Percentiles rank a stretch among this genome's conserved stretches.
Conservation (phyloP, 2,797 vertebrate species). For the Labroides dimidiatus region DNA sequence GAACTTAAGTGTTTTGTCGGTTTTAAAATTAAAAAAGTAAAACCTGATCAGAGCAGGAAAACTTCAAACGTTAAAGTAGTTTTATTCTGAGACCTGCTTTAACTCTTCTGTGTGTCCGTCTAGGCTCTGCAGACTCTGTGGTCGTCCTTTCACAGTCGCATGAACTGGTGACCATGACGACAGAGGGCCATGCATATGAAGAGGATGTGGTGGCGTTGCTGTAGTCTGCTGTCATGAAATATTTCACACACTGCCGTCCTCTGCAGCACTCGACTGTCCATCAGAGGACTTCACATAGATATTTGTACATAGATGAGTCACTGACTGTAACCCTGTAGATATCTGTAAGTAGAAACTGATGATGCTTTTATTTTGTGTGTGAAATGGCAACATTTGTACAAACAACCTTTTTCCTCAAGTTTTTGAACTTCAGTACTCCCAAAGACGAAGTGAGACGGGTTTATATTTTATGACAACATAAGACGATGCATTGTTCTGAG, state of each 20-base stretch:
- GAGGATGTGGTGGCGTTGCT: slow-evolving; percentile 86
- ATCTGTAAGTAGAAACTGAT: slow-evolving; percentile 70
- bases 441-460: slow-evolving; percentile 79
- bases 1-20: slow-evolving; percentile 14
- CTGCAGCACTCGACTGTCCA: slow-evolving; percentile 25
- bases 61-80: neutral
- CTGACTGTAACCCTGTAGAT: slow-evolving; percentile 71
- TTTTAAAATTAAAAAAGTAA: slow-evolving; percentile 19
- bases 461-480: slow-evolving; percentile 53
- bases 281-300: slow-evolving; percentile 37
- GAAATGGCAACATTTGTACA: slow-evolving; percentile 67
- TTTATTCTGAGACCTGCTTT: neutral
- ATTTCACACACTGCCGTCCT: slow-evolving; percentile 22
- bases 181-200: slow-evolving; percentile 80
- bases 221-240: slow-evolving; percentile 51
- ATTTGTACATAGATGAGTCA: slow-evolving; percentile 67
- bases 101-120: neutral
- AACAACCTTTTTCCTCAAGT: slow-evolving; percentile 54
- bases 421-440: slow-evolving; percentile 65
- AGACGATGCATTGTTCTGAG: slow-evolving; percentile 32
- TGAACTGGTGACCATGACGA: slow-evolving; percentile 86
- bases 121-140: slow-evolving; percentile 83
- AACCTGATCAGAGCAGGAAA: slow-evolving; percentile 1
- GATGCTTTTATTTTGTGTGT: slow-evolving; percentile 71
- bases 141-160: slow-evolving; percentile 84